Evolutionary conservation across 2,113 vertebrate species (phyloP).

Genomic region (Fulica atra): DNA sequence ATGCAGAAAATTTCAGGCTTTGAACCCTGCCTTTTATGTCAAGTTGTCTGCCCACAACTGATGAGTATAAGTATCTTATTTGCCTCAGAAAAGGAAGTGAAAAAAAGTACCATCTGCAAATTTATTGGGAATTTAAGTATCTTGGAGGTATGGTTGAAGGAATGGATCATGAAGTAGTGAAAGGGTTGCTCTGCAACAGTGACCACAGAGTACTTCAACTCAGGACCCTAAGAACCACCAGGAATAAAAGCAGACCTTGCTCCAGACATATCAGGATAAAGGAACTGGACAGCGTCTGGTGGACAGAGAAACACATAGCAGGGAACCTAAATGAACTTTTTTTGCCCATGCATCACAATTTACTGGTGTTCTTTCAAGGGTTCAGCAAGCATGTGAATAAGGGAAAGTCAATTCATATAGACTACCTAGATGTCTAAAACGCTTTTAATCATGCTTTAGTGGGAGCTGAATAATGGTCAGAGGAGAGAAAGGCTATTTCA

Average conservation of each 20-base stretch:
- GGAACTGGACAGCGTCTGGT: not conserved
- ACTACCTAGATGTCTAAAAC: not conserved
- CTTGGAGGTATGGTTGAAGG: constrained; percentile 30
- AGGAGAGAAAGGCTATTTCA: not conserved
- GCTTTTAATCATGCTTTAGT: not conserved
- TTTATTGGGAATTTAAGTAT: constrained; percentile 55
- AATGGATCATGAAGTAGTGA: not conserved
- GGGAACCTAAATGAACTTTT: not conserved
- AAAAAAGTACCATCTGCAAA: constrained; percentile 68
- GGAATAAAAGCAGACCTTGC: not conserved
- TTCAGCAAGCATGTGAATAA: not conserved
- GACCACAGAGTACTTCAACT: not conserved
- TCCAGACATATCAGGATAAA: not conserved
- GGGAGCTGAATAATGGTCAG: not conserved
- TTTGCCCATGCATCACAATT: not conserved
- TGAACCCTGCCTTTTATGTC: constrained; percentile 68
- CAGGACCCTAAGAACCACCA: not conserved
- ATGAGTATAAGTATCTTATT: constrained; percentile 57
- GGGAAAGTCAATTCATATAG: not conserved
- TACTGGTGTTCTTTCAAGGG: not conserved
- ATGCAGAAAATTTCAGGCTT: constrained; percentile 63
- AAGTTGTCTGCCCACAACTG: constrained; percentile 66
- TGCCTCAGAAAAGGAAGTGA: constrained; percentile 68
- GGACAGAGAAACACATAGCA: not conserved
- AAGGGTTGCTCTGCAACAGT: not conserved